phyloP scores from a whole-genome alignment of 2,797 vertebrate species.

The Hypotaenidia philippensis region DNA sequence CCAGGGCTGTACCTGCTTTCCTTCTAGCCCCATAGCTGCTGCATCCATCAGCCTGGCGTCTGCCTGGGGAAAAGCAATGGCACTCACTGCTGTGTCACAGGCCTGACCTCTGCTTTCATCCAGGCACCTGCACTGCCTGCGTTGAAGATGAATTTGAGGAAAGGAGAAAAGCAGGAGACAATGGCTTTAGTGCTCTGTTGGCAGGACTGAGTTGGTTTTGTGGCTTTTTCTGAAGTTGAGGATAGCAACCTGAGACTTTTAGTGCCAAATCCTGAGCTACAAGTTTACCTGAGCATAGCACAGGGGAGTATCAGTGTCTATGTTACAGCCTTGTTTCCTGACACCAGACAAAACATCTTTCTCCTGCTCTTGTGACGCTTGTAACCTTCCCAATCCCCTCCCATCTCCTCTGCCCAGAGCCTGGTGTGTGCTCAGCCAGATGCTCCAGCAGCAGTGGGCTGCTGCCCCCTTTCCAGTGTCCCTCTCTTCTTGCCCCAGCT shows the following conservation, averaged over 20 bases:
- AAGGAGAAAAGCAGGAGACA: neutral
- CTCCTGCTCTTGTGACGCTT: neutral
- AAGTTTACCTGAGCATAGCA: neutral
- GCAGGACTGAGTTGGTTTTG: neutral
- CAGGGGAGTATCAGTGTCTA: neutral
- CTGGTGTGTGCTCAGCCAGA: accelerated
- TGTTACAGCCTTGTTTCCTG: neutral
- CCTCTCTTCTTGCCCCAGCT: neutral
- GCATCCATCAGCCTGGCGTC: neutral
- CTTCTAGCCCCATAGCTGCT: neutral
- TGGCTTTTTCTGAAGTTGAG: neutral
- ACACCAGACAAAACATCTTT: neutral
- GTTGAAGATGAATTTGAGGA: neutral
- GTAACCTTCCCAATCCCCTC: neutral
- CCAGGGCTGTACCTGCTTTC: neutral
- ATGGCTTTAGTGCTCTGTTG: neutral
- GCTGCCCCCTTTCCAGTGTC: neutral
- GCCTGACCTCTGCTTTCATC: neutral
- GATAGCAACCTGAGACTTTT: neutral
- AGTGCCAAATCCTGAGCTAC: neutral
- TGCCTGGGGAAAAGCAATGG: neutral
- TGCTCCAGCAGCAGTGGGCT: neutral
- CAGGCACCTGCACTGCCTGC: neutral
- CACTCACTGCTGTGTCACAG: accelerated
- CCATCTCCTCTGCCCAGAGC: neutral